A percentile compares a stretch with the other conserved stretches of the same genome.
These are phyloP conservation scores for Erynnis tages DNA, from an alignment of 2,888 invertebrate species.

Conservation along the genomic window DNA sequence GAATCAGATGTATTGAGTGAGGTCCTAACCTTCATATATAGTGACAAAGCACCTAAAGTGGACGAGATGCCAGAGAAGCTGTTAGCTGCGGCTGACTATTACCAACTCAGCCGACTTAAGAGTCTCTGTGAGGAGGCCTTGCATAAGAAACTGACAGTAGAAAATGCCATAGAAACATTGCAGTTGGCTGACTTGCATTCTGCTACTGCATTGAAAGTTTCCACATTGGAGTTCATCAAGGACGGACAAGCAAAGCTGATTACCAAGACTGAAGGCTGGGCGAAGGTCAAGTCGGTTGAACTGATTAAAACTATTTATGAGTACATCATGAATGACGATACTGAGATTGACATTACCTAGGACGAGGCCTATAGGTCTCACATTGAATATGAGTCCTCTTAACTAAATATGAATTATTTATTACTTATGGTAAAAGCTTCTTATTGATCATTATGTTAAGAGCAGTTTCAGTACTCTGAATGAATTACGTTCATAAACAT, in stretches of 20 bases:
- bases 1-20: conserved; percentile 65
- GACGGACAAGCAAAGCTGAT: conserved; percentile 71
- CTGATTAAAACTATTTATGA: conserved; percentile 71
- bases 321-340: conserved; percentile 65
- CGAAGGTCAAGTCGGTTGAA: conserved; percentile 63
- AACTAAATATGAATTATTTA: no score
- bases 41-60: conserved; percentile 67
- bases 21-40: conserved; percentile 69
- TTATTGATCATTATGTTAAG: no score
- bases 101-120: conserved; percentile 65
- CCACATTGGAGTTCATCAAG: conserved; percentile 69
- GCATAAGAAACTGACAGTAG: conserved; percentile 67
- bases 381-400: no score
- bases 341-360: conserved; percentile 50
- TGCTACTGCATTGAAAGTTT: conserved; percentile 57
- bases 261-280: conserved; percentile 70
- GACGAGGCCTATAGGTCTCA: no score
- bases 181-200: conserved; percentile 70
- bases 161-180: conserved; percentile 70
- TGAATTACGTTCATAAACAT: no score
- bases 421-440: no score
- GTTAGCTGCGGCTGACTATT: conserved; percentile 70
- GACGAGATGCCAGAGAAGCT: conserved; percentile 71
- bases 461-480: no score
- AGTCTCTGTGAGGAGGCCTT: conserved; percentile 69